These are phyloP conservation scores for Colletes latitarsis DNA, from an alignment of 1,140 invertebrate genomes.

Conservation along the genomic window DNA sequence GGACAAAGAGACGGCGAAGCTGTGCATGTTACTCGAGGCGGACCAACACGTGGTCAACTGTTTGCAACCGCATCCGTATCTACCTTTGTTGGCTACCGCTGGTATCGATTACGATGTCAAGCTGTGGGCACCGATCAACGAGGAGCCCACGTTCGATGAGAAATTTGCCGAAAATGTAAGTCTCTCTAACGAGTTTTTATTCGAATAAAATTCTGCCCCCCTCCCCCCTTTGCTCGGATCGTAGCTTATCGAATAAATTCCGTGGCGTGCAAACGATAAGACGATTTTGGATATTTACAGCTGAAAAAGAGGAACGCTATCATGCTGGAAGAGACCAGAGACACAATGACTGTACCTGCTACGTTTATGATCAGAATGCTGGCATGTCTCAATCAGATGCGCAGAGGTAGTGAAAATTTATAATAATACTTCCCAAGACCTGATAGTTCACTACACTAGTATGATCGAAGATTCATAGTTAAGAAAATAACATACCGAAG, in stretches of 20 bases:
- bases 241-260: not conserved
- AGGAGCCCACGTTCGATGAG: conserved; percentile 85
- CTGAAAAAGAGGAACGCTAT: conserved; percentile 91
- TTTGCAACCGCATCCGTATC: conserved; percentile 91
- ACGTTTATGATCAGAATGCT: conserved; percentile 94
- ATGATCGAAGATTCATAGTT: conserved; percentile 42
- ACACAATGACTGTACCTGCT: conserved; percentile 94
- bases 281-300: conserved; percentile 80
- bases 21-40: conserved; percentile 91
- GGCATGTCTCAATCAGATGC: conserved; percentile 89
- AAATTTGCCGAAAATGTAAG: conserved; percentile 87
- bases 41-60: conserved; percentile 95
- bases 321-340: conserved; percentile 94
- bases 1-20: conserved; percentile 84
- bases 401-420: conserved; percentile 81
- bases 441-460: conserved; percentile 46
- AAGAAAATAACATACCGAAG: conserved; percentile 34
- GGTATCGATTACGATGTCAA: conserved; percentile 96
- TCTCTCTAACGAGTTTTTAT: no score
- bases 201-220: no score
- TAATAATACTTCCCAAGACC: conserved; percentile 55
- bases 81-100: conserved; percentile 92
- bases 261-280: not conserved
- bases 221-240: no score
- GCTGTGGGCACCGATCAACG: conserved; percentile 88